Conservation (phyloP, 1,140 invertebrate genomes). For the Samia ricini region DNA sequence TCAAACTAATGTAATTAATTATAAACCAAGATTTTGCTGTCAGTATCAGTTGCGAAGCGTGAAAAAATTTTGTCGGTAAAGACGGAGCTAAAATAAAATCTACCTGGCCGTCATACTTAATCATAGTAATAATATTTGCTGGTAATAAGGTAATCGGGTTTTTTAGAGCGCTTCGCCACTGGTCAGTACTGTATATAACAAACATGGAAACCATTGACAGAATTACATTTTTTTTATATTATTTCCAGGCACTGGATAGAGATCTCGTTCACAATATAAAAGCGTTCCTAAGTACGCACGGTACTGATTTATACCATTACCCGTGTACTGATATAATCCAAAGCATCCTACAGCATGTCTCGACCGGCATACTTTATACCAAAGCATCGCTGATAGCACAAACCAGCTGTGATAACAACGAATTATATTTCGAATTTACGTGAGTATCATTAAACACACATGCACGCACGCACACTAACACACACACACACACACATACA, state of each 20-base stretch:
- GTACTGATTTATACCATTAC: constrained; percentile 56
- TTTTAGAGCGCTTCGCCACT: too few relatives aligned
- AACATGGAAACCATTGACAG: too few relatives aligned
- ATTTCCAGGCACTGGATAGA: constrained; percentile 46
- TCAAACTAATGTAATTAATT: background rate
- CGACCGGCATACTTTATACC: constrained; percentile 49
- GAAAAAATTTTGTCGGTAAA: background rate
- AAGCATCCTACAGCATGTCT: constrained; percentile 62
- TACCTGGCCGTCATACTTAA: too few relatives aligned
- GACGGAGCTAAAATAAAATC: too few relatives aligned
- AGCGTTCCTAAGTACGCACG: constrained; percentile 52
- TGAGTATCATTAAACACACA: constrained; percentile 22
- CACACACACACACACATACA: too few relatives aligned
- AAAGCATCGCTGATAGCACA: constrained; percentile 50
- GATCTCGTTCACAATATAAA: constrained; percentile 43
- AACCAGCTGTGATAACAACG: constrained; percentile 42
- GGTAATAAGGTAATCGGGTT: too few relatives aligned
- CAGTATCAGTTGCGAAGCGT: background rate
- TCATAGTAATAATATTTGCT: too few relatives aligned
- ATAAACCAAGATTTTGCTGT: background rate
- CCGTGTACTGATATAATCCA: constrained; percentile 60
- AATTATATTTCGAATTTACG: constrained; percentile 71
- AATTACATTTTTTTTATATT: too few relatives aligned
- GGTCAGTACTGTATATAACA: too few relatives aligned
- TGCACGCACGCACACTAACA: too few relatives aligned